Base-by-base conservation (phyloP, 1,140 invertebrate genomes). In the Ceratosolen fusciceps region DNA sequence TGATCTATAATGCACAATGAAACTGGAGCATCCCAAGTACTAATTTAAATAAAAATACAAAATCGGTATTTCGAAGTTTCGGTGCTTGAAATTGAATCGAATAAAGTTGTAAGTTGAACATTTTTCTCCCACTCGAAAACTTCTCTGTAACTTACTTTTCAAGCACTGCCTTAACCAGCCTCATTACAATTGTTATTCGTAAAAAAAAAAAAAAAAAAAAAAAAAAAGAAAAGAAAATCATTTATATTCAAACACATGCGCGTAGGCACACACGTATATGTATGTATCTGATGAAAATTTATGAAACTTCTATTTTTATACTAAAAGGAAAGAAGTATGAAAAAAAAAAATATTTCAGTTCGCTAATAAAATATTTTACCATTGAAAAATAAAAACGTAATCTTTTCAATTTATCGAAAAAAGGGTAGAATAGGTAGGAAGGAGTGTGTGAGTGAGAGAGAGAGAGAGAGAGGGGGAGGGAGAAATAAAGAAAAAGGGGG, bases 251-350 rank as follows among this genome's bases (percentile, higher is more conserved):
- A n/a, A n/a, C n/a, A n/a, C n/a, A n/a, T n/a, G n/a, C n/a, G n/a
- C n/a, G n/a, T n/a, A n/a, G n/a, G n/a, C n/a, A n/a, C n/a, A n/a
- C n/a, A n/a, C n/a, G n/a, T n/a, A n/a, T n/a, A n/a, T n/a, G n/a
- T n/a, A n/a, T n/a, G n/a, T n/a, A n/a, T 43, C 3, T 4, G 10
- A 7, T 43, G 21, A 26, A 67, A 67, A 9, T n/a, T 67, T 43
- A 67, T 67, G 8, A 67, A 67, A 67, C 19, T 67, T 21, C 2
- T 43, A 43, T 43, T 67, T 67, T 65, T 39, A 65, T 14, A 26
- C 29, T 24, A 47, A 68, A 19, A 68, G 10, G 1, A 62, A n/a
- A n/a, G n/a, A n/a, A n/a, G n/a, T n/a, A n/a, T n/a, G n/a, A 34
- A 7, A 24, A 37, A 34, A 34, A 68, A 24, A 47, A 68, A 43